These are phyloP conservation scores for Rhinoptilus africanus DNA, from an alignment of 2,113 vertebrate genomes.

Conservation along the genomic window DNA sequence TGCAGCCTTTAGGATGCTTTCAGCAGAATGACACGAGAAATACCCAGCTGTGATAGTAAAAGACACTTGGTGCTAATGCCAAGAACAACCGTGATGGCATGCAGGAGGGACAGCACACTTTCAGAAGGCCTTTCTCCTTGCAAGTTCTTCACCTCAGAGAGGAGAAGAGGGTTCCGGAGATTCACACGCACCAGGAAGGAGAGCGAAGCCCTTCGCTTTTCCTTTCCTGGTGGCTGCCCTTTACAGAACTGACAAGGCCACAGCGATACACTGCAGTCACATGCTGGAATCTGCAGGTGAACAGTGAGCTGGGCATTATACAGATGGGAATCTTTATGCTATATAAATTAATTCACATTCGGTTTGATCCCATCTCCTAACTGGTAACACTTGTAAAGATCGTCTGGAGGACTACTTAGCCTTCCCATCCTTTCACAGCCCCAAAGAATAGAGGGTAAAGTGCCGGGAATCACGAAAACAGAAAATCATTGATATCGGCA, in stretches of 20 bases:
- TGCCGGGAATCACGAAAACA: background rate
- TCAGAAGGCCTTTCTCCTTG: background rate
- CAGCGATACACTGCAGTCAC: rapidly evolving
- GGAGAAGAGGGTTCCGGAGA: background rate
- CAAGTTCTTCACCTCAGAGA: background rate
- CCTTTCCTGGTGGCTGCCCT: background rate
- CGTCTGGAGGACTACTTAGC: background rate
- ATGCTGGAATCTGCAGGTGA: background rate
- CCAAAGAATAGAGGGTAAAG: background rate
- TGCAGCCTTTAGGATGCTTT: background rate
- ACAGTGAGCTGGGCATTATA: rapidly evolving
- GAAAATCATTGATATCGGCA: constrained; percentile 34
- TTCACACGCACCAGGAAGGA: background rate
- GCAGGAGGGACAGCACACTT: background rate
- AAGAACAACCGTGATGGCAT: rapidly evolving
- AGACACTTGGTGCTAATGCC: background rate
- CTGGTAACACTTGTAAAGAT: background rate
- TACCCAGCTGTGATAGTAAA: background rate
- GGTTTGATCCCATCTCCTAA: background rate
- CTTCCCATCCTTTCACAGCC: background rate
- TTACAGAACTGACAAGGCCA: rapidly evolving
- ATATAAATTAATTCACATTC: background rate
- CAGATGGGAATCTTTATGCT: rapidly evolving
- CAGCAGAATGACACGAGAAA: background rate
- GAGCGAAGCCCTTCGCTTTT: background rate